Percentiles rank a stretch among this genome's conserved stretches.
These are phyloP conservation scores for Stenodera caucasica DNA, from an alignment of 2,888 invertebrate species.

Conservation along the genomic window DNA sequence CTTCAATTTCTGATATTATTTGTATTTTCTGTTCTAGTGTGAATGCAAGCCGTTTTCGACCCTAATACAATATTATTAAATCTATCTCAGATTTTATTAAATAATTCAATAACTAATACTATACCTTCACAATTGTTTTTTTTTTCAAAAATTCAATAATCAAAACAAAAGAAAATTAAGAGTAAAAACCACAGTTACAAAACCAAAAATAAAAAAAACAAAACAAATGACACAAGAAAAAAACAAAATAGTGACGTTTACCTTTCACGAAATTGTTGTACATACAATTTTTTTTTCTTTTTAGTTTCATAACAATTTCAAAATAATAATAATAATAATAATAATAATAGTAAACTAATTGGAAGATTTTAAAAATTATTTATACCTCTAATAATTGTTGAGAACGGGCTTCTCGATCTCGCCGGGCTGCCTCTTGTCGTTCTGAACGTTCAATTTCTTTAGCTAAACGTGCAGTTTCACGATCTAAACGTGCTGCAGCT, in stretches of 20 bases:
- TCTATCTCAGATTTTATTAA: not conserved
- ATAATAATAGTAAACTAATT: not conserved
- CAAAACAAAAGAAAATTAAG: not conserved
- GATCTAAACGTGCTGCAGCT: conserved; percentile 74
- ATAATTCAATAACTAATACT: conserved; percentile 27
- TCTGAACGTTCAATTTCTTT: conserved; percentile 79
- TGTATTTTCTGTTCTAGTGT: conserved; percentile 64
- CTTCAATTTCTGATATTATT: conserved; percentile 63
- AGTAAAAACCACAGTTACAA: not conserved
- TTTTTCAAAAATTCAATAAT: not conserved
- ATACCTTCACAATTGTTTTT: conserved; percentile 37
- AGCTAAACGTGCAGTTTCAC: conserved; percentile 66
- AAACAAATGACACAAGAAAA: conserved; percentile 14
- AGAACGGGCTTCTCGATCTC: conserved; percentile 79
- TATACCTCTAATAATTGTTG: conserved; percentile 86
- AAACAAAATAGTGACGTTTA: conserved; percentile 15
- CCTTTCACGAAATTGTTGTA: conserved; percentile 8
- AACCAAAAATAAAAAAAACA: conserved; percentile 15
- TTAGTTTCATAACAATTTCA: conserved; percentile 9
- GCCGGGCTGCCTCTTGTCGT: conserved; percentile 78
- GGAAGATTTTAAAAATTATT: conserved; percentile 29
- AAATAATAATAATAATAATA: not conserved
- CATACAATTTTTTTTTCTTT: conserved; percentile 11
- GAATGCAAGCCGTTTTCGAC: conserved; percentile 64
- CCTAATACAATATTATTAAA: conserved; percentile 49